Evolutionary conservation across 2,888 invertebrate species (phyloP), one percentile per base, ranked within the genome.

Genomic region (Sialis lutaria): DNA sequence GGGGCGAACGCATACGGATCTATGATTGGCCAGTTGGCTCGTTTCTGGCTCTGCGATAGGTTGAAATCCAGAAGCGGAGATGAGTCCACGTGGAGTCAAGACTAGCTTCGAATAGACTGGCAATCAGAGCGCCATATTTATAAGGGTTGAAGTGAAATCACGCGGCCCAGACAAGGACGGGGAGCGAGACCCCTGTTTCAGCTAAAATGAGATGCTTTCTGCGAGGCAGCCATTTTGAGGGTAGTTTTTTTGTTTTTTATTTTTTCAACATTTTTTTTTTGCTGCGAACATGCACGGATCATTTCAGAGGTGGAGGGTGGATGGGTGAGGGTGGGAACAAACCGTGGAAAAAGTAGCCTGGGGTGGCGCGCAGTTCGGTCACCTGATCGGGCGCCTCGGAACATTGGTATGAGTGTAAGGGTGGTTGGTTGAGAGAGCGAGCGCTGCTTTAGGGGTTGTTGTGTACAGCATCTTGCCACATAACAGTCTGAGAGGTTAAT

Each of bases 141-240:
- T 67, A 65, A 64, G 67, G 66, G 64, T 60, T 62, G 64, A 60
- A 63, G 65, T 63, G 62, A 64, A 65, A 65, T 65, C 63, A 63
- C 62, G 64, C 64, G 63, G 61, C 64, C 63, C 64, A 64, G 61
- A 66, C 63, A 65, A 65, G 65, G 66, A 66, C 63, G 57, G 64
- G 61, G 42, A 37, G 47, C 64, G 60, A 35, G 7, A 63, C 63
- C 63, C 64, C 64, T 63, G 64, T 64, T 64, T 63, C 64, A 62
- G 61, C 64, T 65, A 64, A 65, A 65, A 65, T 66, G 65, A 65
- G 65, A 65, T 66, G 66, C 66, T 65, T 65, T 65, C 66, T 64
- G 64, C 67, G 61, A 72, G 75, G 76, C 76, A 75, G 77, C 77
- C 77, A 76, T 76, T 77, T 77, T 76, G 76, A 76, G 76, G 76